These are phyloP conservation scores for Carcharodon carcharias DNA, from an alignment of 2,797 vertebrate species.

Conservation along the genomic window DNA sequence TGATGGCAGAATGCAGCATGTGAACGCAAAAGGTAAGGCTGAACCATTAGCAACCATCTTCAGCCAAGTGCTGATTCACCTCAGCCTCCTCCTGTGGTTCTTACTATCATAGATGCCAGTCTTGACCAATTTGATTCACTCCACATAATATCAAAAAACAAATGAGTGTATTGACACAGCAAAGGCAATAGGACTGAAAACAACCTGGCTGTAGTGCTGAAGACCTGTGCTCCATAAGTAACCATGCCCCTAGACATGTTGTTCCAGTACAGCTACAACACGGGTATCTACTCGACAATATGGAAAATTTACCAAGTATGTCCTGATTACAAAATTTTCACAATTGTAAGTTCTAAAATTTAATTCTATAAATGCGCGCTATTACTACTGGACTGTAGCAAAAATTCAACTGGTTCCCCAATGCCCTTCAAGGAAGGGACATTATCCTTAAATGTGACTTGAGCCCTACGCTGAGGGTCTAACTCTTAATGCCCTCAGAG, in stretches of 20 bases:
- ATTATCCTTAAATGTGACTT: background rate
- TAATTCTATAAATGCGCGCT: background rate
- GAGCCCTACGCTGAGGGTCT: too few relatives aligned
- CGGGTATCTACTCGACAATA: background rate
- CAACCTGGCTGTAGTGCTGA: background rate
- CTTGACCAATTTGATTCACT: background rate
- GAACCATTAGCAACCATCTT: background rate
- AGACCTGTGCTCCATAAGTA: background rate
- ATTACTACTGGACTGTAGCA: background rate
- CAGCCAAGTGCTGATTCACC: background rate
- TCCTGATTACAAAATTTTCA: background rate
- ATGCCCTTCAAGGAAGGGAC: background rate
- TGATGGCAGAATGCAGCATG: background rate
- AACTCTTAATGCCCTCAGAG: background rate
- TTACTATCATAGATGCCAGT: background rate
- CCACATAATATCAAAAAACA: background rate
- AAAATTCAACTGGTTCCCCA: background rate
- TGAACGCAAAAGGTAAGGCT: background rate
- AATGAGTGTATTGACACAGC: background rate
- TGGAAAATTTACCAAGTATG: background rate
- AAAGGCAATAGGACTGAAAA: background rate
- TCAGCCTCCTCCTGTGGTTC: background rate
- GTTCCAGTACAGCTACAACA: background rate
- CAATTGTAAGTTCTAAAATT: background rate
- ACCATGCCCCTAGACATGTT: background rate